These are phyloP conservation scores for Oreochromis grahami DNA, from an alignment of 2,797 vertebrate genomes.

Conservation along the genomic window DNA sequence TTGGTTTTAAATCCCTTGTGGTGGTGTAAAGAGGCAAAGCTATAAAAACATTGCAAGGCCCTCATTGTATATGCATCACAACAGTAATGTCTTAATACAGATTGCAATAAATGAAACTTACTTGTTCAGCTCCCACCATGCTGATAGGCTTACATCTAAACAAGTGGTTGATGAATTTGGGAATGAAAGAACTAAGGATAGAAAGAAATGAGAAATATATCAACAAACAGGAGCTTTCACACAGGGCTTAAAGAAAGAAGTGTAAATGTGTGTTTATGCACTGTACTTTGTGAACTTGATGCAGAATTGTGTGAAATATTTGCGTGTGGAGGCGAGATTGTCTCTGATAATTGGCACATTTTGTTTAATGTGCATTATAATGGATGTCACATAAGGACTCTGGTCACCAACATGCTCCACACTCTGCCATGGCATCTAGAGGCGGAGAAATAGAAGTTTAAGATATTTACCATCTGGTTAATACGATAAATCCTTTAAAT, in stretches of 20 bases:
- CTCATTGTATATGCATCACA: not conserved
- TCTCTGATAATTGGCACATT: slow-evolving; percentile 97
- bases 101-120: slow-evolving; percentile 54
- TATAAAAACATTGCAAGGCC: not conserved
- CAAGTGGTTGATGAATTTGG: slow-evolving; percentile 98
- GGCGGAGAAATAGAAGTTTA: not conserved
- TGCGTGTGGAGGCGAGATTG: slow-evolving; percentile 94
- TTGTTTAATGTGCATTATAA: slow-evolving; percentile 98
- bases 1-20: not conserved
- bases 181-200: slow-evolving; percentile 91
- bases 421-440: slow-evolving; percentile 98
- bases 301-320: slow-evolving; percentile 99
- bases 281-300: slow-evolving; percentile 97
- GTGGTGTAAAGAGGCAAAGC: not conserved
- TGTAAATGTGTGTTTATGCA: not conserved
- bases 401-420: slow-evolving; percentile 99
- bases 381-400: slow-evolving; percentile 97
- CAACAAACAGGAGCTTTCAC: not conserved
- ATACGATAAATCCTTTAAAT: not conserved
- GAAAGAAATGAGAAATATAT: not conserved
- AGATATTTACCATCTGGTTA: not conserved
- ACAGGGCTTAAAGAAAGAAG: not conserved
- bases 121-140: slow-evolving; percentile 99
- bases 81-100: not conserved
- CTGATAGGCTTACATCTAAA: slow-evolving; percentile 99